Evolutionary conservation across 2,888 invertebrate genomes (phyloP).

Genomic region (Cataglyphis livida): DNA sequence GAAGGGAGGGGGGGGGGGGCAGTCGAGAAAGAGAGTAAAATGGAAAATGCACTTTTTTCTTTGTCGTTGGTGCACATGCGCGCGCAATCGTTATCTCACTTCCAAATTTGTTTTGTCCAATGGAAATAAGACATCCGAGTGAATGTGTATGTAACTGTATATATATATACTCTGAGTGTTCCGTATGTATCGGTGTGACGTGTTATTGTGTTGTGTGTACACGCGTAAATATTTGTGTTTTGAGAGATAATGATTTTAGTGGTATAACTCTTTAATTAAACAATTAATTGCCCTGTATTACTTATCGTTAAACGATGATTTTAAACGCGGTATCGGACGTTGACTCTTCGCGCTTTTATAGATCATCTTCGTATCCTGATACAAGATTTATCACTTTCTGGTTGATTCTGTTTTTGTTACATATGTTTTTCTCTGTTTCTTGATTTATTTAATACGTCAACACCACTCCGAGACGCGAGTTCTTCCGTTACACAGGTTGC

Average conservation of each 20-base stretch:
- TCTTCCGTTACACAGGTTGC: constrained; percentile 89
- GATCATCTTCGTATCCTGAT: constrained; percentile 84
- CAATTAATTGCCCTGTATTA: constrained; percentile 85
- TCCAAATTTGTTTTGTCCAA: constrained; percentile 60
- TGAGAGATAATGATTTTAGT: constrained; percentile 78
- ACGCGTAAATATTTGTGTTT: constrained; percentile 72
- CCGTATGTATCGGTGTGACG: constrained; percentile 38
- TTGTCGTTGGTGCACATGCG: constrained; percentile 73
- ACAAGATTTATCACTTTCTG: constrained; percentile 87
- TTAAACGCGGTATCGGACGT: constrained; percentile 84
- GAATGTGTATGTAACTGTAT: constrained; percentile 46
- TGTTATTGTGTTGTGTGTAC: constrained; percentile 33
- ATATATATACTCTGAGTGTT: constrained; percentile 59
- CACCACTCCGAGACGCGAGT: constrained; percentile 89
- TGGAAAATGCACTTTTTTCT: constrained; percentile 71
- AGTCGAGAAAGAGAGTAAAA: constrained; percentile 72
- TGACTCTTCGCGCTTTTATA: constrained; percentile 82
- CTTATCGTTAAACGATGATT: constrained; percentile 84
- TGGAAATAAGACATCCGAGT: constrained; percentile 68
- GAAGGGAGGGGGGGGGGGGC: not conserved
- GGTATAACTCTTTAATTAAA: constrained; percentile 84
- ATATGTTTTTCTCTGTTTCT: constrained; percentile 85
- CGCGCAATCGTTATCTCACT: constrained; percentile 65
- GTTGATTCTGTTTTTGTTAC: constrained; percentile 87
- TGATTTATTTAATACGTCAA: constrained; percentile 87